A percentile compares a stretch with the other conserved stretches of the same genome.
Evolutionary conservation across 1,140 invertebrate genomes (phyloP).

Genomic region (Pseudomyrmex sp.): DNA sequence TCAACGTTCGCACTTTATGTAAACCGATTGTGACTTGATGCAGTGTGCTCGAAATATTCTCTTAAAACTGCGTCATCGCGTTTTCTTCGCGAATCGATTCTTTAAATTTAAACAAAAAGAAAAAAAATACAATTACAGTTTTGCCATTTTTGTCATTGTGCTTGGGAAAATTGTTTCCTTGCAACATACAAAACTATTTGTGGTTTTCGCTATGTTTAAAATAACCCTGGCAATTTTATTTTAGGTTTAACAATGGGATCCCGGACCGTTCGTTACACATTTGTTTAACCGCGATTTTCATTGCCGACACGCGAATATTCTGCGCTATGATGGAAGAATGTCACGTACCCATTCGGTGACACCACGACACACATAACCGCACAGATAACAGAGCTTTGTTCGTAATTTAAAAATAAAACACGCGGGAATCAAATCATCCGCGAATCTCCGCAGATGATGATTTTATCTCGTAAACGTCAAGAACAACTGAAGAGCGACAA

Average conservation of each 20-base stretch:
- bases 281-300: slow-evolving; percentile 3
- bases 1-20: not conserved
- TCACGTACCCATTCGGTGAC: slow-evolving; percentile 1
- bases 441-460: not conserved
- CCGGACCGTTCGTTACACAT: not conserved
- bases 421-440: not conserved
- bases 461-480: slow-evolving; percentile 50
- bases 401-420: slow-evolving; percentile 40
- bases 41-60: not conserved
- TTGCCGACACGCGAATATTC: not conserved
- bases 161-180: not conserved
- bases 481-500: slow-evolving; percentile 55
- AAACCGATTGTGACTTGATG: slow-evolving; percentile 22
- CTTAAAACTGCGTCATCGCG: not conserved
- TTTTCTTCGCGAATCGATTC: not conserved
- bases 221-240: slow-evolving; percentile 9
- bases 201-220: not conserved
- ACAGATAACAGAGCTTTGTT: slow-evolving; percentile 9
- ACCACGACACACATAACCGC: slow-evolving; percentile 10
- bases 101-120: not conserved
- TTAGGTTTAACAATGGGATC: not conserved
- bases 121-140: not conserved
- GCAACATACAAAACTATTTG: not conserved
- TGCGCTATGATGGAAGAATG: not conserved
- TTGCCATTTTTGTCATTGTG: not conserved